These are phyloP conservation scores for Tetragonula clypearis DNA, from an alignment of 1,140 invertebrate genomes.

Conservation along the genomic window DNA sequence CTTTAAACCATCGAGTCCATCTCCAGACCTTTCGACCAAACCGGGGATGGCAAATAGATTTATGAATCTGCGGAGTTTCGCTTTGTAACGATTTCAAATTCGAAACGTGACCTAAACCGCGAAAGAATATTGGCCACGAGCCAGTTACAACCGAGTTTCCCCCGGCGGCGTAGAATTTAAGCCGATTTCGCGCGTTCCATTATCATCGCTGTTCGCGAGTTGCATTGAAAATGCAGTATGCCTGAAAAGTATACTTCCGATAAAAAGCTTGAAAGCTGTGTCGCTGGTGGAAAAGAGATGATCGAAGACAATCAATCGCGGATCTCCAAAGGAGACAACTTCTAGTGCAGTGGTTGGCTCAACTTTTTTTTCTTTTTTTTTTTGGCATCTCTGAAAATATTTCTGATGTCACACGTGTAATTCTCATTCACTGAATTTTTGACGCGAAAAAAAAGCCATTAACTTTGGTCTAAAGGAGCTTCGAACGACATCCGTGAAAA, in stretches of 20 bases:
- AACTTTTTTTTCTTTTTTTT: too few species aligned
- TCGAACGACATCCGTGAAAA: too few species aligned
- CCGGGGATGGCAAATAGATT: background rate
- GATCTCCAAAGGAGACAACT: too few species aligned
- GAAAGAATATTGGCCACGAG: slow-evolving; percentile 23
- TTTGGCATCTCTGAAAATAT: too few species aligned
- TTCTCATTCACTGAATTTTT: too few species aligned
- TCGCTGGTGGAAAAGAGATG: too few species aligned
- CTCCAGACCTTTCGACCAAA: background rate
- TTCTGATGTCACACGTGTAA: too few species aligned
- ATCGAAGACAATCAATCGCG: too few species aligned
- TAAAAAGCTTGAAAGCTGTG: background rate
- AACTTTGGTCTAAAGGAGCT: too few species aligned
- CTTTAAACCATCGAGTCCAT: background rate
- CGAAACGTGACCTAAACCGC: slow-evolving; percentile 1
- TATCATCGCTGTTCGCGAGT: background rate
- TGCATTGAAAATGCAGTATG: background rate
- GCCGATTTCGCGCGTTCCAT: background rate
- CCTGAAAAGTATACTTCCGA: background rate
- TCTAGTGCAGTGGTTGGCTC: too few species aligned
- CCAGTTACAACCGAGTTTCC: background rate
- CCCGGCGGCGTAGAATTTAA: background rate
- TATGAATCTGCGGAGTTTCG: background rate
- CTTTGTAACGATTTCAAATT: slow-evolving; percentile 23
- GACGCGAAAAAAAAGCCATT: too few species aligned